Conservation (phyloP, 2,113 vertebrate species). For the Colaptes auratus region DNA sequence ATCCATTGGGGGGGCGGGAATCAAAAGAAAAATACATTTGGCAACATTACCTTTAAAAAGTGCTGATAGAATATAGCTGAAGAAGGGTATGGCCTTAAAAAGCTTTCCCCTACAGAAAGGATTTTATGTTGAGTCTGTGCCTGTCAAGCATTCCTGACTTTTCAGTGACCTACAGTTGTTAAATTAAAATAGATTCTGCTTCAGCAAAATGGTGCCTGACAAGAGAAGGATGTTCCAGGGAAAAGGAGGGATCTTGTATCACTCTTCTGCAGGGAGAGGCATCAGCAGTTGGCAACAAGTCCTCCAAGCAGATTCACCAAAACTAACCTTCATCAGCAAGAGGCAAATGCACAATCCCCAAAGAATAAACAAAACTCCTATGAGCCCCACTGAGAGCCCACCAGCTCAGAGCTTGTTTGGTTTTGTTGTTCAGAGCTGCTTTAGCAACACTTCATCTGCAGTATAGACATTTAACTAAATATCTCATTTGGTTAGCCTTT, state of each 20-base stretch:
- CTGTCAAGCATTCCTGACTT: neutral
- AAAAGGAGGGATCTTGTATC: neutral
- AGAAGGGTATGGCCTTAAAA: neutral
- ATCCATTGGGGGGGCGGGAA: neutral
- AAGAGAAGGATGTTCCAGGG: neutral
- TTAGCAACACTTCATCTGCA: neutral
- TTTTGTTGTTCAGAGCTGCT: neutral
- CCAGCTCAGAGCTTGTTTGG: neutral
- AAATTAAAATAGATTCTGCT: neutral
- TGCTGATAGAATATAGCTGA: conserved; percentile 1
- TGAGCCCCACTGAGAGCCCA: neutral
- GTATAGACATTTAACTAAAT: conserved; percentile 31
- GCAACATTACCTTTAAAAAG: conserved; percentile 51
- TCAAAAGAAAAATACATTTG: neutral
- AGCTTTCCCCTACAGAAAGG: neutral
- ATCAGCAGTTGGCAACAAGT: neutral
- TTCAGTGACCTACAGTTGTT: neutral
- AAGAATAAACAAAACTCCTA: neutral
- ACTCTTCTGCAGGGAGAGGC: neutral
- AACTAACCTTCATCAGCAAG: neutral
- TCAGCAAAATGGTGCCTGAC: neutral
- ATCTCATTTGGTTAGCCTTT: conserved; percentile 2
- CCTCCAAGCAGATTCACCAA: neutral
- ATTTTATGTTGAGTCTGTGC: neutral
- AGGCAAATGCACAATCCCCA: neutral